Conservation (phyloP, 2,797 vertebrate genomes). For the Gymnocypris eckloni region DNA sequence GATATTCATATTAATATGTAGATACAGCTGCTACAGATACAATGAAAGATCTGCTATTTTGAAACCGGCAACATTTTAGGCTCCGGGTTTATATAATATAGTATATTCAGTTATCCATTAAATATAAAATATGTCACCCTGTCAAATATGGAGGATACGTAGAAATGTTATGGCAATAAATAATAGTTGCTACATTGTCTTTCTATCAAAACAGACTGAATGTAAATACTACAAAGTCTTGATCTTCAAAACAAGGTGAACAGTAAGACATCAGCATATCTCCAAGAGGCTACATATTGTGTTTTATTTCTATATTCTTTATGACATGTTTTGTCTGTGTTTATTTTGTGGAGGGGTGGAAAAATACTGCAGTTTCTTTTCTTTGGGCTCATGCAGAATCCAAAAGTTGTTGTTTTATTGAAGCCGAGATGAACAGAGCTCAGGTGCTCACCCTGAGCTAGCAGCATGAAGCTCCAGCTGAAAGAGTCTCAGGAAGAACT, state of each 20-base stretch:
- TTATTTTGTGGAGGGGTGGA: constrained; percentile 7
- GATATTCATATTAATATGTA: not conserved
- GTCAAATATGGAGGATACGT: not conserved
- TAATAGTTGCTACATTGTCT: not conserved
- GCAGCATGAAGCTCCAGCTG: constrained; percentile 85
- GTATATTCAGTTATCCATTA: not conserved
- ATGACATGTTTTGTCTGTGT: constrained; percentile 6
- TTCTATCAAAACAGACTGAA: not conserved
- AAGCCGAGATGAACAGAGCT: constrained; percentile 23
- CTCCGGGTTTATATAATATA: not conserved
- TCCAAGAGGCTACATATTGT: not conserved
- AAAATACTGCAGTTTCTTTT: constrained; percentile 9
- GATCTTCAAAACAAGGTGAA: constrained; percentile 20
- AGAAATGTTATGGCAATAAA: not conserved
- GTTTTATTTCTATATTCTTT: not conserved
- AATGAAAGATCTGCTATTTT: not conserved
- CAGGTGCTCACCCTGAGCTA: constrained; percentile 73
- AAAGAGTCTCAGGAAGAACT: constrained; percentile 85
- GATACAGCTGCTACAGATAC: not conserved
- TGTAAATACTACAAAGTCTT: not conserved
- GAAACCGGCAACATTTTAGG: not conserved
- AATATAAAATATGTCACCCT: not conserved
- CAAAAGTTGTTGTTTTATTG: constrained; percentile 27
- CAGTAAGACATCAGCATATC: not conserved
- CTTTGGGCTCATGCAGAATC: not conserved